Percentiles rank a stretch among this genome's conserved stretches.
Evolutionary conservation across 2,888 invertebrate species (phyloP).

Genomic region (Drosophila gaucha): DNA sequence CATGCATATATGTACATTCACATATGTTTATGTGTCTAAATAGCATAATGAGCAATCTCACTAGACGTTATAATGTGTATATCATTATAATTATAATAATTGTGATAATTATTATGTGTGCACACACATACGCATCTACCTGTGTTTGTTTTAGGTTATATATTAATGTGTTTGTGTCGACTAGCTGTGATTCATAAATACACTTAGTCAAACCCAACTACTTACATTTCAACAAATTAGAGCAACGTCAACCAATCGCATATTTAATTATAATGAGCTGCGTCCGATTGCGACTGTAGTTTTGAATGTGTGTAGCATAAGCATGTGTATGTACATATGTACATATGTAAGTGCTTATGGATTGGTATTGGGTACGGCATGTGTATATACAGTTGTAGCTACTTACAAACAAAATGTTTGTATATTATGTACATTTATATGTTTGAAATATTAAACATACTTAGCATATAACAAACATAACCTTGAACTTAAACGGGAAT

Average conservation of each 20-base stretch:
- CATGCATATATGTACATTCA: conserved; percentile 15
- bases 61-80: conserved; percentile 68
- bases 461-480: conserved; percentile 26
- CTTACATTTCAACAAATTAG: conserved; percentile 63
- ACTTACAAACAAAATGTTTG: background rate
- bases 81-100: conserved; percentile 51
- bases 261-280: conserved; percentile 79
- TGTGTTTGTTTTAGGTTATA: conserved; percentile 21
- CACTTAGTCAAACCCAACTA: conserved; percentile 39
- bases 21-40: conserved; percentile 15
- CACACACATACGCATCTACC: conserved; percentile 19
- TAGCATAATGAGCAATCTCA: conserved; percentile 50
- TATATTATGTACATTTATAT: conserved; percentile 3
- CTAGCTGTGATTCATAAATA: conserved; percentile 58
- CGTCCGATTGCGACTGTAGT: conserved; percentile 51
- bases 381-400: conserved; percentile 3
- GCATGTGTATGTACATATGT: conserved; percentile 7
- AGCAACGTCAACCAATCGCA: conserved; percentile 66
- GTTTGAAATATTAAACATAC: conserved; percentile 2
- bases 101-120: conserved; percentile 50
- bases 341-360: conserved; percentile 1
- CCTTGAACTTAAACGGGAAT: conserved; percentile 56
- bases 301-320: conserved; percentile 4
- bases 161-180: conserved; percentile 26
- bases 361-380: conserved; percentile 11